These are phyloP conservation scores for Poeciliopsis retropinna DNA, from an alignment of 2,113 vertebrate species.

Conservation along the genomic window DNA sequence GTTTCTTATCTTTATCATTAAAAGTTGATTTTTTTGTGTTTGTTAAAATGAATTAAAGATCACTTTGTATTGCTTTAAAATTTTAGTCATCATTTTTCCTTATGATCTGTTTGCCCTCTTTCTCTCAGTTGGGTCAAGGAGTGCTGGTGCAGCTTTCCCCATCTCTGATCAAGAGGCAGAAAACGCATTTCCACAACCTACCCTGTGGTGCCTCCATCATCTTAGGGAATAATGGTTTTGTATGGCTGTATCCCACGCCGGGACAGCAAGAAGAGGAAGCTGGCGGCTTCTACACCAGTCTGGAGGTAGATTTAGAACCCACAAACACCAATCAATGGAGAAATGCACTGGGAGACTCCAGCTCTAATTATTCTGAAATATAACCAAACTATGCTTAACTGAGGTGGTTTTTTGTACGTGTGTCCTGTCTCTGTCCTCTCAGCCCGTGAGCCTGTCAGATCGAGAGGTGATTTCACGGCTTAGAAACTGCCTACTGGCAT, in stretches of 20 bases:
- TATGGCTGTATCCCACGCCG: constrained; percentile 93
- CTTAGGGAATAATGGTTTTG: constrained; percentile 93
- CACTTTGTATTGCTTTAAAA: neutral
- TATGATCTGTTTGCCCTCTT: constrained; percentile 1
- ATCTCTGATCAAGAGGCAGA: constrained; percentile 93
- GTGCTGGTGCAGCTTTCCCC: constrained; percentile 93
- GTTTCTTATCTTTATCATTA: neutral
- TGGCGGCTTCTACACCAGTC: constrained; percentile 87
- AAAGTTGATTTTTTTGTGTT: neutral
- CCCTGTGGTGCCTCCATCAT: constrained; percentile 94
- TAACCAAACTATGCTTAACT: neutral
- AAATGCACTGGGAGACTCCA: neutral
- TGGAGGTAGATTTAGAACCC: constrained; percentile 81
- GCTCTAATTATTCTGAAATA: neutral
- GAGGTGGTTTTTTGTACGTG: neutral
- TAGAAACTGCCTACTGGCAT: constrained; percentile 90
- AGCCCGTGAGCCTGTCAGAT: constrained; percentile 88
- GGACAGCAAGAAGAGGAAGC: constrained; percentile 89
- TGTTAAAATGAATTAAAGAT: neutral
- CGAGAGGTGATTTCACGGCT: constrained; percentile 95
- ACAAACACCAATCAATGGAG: neutral
- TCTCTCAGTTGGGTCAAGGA: constrained; percentile 89
- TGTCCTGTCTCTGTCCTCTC: constrained; percentile 13
- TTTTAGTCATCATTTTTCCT: neutral
- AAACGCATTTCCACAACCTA: constrained; percentile 96